Percentiles rank a stretch among this genome's conserved stretches.
Evolutionary conservation across 1,140 invertebrate genomes (phyloP).

Genomic region (Drosophila arawakana): DNA sequence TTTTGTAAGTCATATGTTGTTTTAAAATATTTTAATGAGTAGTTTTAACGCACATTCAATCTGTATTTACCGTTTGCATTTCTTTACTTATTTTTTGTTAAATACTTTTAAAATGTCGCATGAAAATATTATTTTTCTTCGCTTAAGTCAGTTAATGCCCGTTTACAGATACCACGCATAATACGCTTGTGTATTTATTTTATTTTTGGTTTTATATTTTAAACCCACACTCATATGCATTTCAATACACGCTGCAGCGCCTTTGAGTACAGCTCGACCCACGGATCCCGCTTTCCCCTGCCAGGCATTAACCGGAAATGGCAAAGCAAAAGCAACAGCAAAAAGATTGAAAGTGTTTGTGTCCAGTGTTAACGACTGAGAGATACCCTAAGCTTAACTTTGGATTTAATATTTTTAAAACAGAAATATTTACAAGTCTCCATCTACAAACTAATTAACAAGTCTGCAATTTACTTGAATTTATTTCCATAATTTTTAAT

Average conservation of each 20-base stretch:
- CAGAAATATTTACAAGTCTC: no score
- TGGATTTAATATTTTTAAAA: no score
- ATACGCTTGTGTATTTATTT: not conserved
- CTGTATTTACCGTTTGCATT: not conserved
- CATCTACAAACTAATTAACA: no score
- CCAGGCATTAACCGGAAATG: constrained; percentile 26
- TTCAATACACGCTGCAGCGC: constrained; percentile 29
- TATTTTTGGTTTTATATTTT: not conserved
- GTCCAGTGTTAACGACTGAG: not conserved
- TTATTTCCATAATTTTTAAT: no score
- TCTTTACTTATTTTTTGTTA: not conserved
- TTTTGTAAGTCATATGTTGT: no score
- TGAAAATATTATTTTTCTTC: not conserved
- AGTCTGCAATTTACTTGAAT: no score
- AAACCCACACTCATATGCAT: constrained; percentile 10
- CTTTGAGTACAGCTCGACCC: constrained; percentile 12
- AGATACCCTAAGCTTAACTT: not conserved
- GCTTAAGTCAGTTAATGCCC: constrained; percentile 3
- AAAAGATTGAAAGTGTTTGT: constrained; percentile 4
- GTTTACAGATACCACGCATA: constrained; percentile 2
- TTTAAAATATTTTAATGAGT: no score
- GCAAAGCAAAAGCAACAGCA: constrained; percentile 40
- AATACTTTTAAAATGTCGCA: constrained; percentile 9
- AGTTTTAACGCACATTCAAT: not conserved
- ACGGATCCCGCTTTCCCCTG: not conserved